phyloP scores from a whole-genome alignment of 1,140 invertebrate genomes.

The Hesperophylax magnus region DNA sequence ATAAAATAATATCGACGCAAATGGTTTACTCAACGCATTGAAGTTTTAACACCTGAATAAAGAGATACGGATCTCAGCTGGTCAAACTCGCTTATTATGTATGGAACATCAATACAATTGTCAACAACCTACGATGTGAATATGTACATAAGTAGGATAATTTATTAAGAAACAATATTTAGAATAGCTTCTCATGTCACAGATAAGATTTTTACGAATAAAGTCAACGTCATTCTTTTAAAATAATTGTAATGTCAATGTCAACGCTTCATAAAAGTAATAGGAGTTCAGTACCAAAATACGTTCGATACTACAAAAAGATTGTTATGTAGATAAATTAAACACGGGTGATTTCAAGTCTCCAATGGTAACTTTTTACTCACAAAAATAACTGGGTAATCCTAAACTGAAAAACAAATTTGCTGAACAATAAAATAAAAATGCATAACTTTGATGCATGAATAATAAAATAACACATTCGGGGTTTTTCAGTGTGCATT shows the following conservation, averaged over 20 bases:
- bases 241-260: background rate
- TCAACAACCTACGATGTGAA: constrained; percentile 24
- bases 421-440: too few species aligned
- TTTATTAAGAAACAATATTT: constrained; percentile 10
- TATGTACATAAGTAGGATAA: constrained; percentile 15
- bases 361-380: too few species aligned
- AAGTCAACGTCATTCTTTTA: background rate
- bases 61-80: constrained; percentile 34
- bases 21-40: background rate
- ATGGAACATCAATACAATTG: background rate
- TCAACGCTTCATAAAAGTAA: too few species aligned
- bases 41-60: constrained; percentile 30
- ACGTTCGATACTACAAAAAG: too few species aligned
- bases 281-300: too few species aligned
- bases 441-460: too few species aligned
- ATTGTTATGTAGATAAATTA: too few species aligned
- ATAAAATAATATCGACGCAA: background rate
- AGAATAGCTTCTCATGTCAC: background rate
- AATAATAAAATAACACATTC: background rate
- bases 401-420: too few species aligned
- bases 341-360: too few species aligned
- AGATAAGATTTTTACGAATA: too few species aligned
- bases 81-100: background rate
- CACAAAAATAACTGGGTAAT: too few species aligned
- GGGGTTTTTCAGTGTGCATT: background rate